phyloP scores from a whole-genome alignment of 2,888 invertebrate genomes.

The Trissolcus japonicus region DNA sequence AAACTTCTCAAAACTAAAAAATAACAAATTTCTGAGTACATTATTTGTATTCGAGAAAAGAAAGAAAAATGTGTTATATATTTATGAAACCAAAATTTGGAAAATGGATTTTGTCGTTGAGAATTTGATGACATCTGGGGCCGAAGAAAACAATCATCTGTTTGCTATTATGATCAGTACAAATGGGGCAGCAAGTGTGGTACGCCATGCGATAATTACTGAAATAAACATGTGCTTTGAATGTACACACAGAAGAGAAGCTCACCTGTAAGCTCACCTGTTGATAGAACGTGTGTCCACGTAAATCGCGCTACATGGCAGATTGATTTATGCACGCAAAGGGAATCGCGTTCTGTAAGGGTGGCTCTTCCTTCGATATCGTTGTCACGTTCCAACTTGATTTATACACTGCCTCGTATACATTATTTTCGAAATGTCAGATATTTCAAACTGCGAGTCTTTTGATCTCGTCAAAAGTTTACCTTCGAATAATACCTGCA shows the following conservation, averaged over 20 bases:
- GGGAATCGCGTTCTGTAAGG: slow-evolving; percentile 50
- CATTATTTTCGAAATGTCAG: slow-evolving; percentile 19
- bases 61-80: too few relatives aligned
- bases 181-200: slow-evolving; percentile 18
- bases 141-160: slow-evolving; percentile 7
- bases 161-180: slow-evolving; percentile 8
- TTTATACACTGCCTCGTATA: slow-evolving; percentile 35
- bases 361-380: slow-evolving; percentile 32
- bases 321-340: slow-evolving; percentile 57
- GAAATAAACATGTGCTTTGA: slow-evolving; percentile 53
- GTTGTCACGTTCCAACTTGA: slow-evolving; percentile 45
- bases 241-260: slow-evolving; percentile 39
- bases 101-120: too few relatives aligned
- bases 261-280: slow-evolving; percentile 56
- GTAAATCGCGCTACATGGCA: slow-evolving; percentile 52
- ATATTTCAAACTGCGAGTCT: too few relatives aligned
- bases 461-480: slow-evolving; percentile 19
- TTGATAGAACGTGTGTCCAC: slow-evolving; percentile 57
- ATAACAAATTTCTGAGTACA: too few relatives aligned
- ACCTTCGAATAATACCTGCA: not conserved
- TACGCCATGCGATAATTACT: slow-evolving; percentile 31
- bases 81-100: too few relatives aligned
- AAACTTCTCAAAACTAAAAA: too few relatives aligned
- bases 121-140: not conserved
- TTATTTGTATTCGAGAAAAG: too few relatives aligned